These are phyloP conservation scores for Scortum barcoo DNA, from an alignment of 2,113 vertebrate species.

Conservation along the genomic window DNA sequence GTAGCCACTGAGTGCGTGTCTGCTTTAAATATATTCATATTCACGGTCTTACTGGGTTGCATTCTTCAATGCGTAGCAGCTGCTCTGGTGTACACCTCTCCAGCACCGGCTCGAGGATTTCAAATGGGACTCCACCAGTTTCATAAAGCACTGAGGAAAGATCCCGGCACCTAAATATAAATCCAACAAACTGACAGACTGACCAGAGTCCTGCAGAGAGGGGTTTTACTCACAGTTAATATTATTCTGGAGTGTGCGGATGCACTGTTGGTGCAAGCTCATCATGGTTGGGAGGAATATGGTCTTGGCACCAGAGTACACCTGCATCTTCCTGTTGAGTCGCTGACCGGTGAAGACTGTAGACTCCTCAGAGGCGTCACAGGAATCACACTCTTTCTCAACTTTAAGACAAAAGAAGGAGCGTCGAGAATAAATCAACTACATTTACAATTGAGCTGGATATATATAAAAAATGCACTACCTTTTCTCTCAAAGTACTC, in stretches of 20 bases:
- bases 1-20: background rate
- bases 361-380: conserved; percentile 73
- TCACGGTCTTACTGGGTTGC: conserved; percentile 87
- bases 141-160: conserved; percentile 87
- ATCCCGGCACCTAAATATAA: conserved; percentile 31
- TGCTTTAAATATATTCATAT: background rate
- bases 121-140: conserved; percentile 92
- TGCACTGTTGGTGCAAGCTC: conserved; percentile 89
- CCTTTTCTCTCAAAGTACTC: conserved; percentile 84
- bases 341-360: conserved; percentile 87
- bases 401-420: conserved; percentile 45
- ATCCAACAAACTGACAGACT: background rate
- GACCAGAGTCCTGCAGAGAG: background rate
- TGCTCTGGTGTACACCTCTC: conserved; percentile 90
- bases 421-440: background rate
- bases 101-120: conserved; percentile 92
- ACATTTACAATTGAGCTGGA: background rate
- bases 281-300: conserved; percentile 88
- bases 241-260: conserved; percentile 92
- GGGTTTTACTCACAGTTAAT: conserved; percentile 87
- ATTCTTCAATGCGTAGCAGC: conserved; percentile 89
- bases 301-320: conserved; percentile 90
- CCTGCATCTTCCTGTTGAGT: conserved; percentile 91
- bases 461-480: conserved; percentile 36
- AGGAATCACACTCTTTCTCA: conserved; percentile 62